Conservation (phyloP, 2,888 invertebrate species). For the Xestobium rufovillosum region DNA sequence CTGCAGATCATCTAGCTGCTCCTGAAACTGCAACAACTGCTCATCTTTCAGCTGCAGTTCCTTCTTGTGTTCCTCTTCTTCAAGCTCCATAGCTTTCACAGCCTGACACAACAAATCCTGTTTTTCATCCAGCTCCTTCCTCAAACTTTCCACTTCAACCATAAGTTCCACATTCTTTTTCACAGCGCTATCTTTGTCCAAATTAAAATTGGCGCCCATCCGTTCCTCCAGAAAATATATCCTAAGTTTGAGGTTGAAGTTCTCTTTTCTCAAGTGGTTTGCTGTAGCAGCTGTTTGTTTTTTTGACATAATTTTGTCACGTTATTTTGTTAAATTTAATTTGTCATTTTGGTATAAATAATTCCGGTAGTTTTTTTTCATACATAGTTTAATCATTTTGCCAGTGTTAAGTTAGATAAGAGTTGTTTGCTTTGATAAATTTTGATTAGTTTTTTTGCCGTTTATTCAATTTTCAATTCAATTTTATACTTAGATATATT, state of each 20-base stretch:
- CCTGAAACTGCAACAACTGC: constrained; percentile 32
- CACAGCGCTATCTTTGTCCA: constrained; percentile 59
- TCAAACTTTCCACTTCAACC: constrained; percentile 68
- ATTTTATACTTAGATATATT: no score
- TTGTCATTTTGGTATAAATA: no score
- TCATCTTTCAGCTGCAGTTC: constrained; percentile 38
- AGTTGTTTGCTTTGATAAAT: no score
- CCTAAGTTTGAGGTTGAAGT: constrained; percentile 83
- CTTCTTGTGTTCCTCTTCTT: constrained; percentile 57
- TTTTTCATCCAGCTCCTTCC: constrained; percentile 71
- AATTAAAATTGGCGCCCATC: constrained; percentile 56
- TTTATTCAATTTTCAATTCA: no score
- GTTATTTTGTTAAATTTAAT: no score
- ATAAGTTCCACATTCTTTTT: constrained; percentile 62
- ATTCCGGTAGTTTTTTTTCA: no score
- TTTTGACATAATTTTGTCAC: no score
- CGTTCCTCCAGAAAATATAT: constrained; percentile 87
- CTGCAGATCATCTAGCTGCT: constrained; percentile 34
- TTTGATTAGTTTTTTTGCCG: no score
- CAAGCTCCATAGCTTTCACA: constrained; percentile 70
- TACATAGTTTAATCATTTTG: no score
- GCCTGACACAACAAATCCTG: constrained; percentile 79
- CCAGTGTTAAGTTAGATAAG: no score
- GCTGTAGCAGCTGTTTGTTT: no score
- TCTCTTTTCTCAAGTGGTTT: constrained; percentile 82